A percentile compares a stretch with the other conserved stretches of the same genome.
phyloP scores from a whole-genome alignment of 2,888 invertebrate species.

The Tetragnatha montana region DNA sequence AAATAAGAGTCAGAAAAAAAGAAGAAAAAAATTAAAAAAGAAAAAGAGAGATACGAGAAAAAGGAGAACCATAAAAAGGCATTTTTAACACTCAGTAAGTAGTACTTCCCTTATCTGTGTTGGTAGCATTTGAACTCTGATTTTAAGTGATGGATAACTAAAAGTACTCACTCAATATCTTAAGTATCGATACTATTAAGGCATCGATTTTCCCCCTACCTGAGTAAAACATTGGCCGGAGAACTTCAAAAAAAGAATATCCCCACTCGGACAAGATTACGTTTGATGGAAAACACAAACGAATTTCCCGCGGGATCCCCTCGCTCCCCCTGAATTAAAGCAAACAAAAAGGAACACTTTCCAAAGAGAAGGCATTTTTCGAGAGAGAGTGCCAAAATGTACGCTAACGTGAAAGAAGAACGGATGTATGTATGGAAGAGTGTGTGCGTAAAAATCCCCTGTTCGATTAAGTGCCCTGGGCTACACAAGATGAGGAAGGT shows the following conservation, averaged over 20 bases:
- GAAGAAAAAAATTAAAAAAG: too few species aligned
- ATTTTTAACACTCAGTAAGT: too few species aligned
- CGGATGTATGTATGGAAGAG: constrained; percentile 9
- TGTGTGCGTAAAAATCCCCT: constrained; percentile 13
- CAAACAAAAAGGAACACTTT: constrained; percentile 21
- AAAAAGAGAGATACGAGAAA: too few species aligned
- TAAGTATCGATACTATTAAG: too few species aligned
- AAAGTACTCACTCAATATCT: too few species aligned
- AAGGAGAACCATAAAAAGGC: too few species aligned
- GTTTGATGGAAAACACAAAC: constrained; percentile 16
- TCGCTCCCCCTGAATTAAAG: constrained; percentile 12
- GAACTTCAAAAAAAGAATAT: constrained; percentile 5
- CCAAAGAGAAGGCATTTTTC: neutral
- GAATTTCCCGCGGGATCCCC: constrained; percentile 30
- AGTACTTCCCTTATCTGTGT: too few species aligned
- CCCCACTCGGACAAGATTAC: constrained; percentile 1
- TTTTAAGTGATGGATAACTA: too few species aligned
- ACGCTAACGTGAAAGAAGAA: neutral
- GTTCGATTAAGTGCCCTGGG: constrained; percentile 44
- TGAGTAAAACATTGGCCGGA: neutral
- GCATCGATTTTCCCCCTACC: neutral
- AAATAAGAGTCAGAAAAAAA: too few species aligned
- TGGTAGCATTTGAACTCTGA: too few species aligned
- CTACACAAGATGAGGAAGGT: constrained; percentile 8
- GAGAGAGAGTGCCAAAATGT: constrained; percentile 19